Conservation (phyloP, 2,113 vertebrate genomes). For the Colaptes auratus region DNA sequence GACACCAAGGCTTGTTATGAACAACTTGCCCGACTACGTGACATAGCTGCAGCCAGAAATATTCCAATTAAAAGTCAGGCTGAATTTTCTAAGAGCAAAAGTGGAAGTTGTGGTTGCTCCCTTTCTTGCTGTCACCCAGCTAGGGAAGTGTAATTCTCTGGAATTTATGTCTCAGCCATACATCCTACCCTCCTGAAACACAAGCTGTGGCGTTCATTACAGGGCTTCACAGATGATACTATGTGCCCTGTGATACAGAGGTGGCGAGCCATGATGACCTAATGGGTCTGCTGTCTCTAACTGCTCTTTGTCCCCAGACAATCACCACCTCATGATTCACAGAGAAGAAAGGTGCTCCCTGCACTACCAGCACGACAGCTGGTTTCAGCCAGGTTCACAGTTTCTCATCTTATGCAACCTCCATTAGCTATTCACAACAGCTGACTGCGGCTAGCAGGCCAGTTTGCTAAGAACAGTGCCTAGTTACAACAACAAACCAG, state of each 20-base stretch:
- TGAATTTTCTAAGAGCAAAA: not conserved
- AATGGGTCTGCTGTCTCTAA: not conserved
- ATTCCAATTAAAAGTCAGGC: not conserved
- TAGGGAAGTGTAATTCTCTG: no score
- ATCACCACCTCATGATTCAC: not conserved
- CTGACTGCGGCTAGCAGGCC: not conserved
- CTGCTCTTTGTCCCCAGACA: not conserved
- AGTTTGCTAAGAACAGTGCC: not conserved
- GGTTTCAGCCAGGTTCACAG: not conserved
- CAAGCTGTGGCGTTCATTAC: not conserved
- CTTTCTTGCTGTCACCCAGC: not conserved
- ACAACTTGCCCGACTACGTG: not conserved
- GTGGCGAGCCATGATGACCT: not conserved
- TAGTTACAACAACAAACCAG: conserved; percentile 23
- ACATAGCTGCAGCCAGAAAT: not conserved
- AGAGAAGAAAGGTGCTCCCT: not conserved
- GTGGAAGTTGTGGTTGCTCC: not conserved
- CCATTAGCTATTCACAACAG: not conserved
- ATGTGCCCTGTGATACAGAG: not conserved
- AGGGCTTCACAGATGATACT: not conserved
- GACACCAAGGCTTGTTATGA: not conserved
- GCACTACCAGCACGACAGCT: not conserved
- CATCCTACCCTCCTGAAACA: not conserved
- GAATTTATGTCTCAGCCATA: not conserved
- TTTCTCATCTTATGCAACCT: conserved; percentile 29